Evolutionary conservation across 2,113 vertebrate genomes (phyloP).

Genomic region (Myodes glareolus): DNA sequence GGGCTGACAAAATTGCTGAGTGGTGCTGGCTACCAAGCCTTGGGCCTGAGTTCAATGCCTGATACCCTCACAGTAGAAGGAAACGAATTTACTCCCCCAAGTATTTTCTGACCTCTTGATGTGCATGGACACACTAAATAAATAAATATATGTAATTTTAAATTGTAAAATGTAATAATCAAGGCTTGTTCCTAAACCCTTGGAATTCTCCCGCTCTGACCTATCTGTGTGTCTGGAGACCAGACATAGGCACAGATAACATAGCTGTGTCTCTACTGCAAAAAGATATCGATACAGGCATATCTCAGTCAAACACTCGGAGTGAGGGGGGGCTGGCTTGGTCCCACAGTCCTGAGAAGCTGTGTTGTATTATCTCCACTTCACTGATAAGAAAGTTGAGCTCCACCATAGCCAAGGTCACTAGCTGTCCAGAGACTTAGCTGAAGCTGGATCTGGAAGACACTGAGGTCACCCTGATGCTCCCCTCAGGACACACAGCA

Average conservation of each 20-base stretch:
- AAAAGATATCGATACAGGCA: not conserved
- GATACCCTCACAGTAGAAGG: not conserved
- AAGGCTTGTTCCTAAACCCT: not conserved
- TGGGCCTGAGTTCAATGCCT: not conserved
- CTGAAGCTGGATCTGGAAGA: not conserved
- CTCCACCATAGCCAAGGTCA: not conserved
- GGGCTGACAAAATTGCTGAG: not conserved
- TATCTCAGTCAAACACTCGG: not conserved
- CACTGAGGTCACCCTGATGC: not conserved
- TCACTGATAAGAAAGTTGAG: not conserved
- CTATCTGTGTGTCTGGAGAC: not conserved
- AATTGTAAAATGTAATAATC: not conserved
- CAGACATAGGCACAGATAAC: not conserved
- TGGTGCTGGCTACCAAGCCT: not conserved
- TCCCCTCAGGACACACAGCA: not conserved
- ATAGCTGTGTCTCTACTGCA: not conserved
- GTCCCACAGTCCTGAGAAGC: not conserved
- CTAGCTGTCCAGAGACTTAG: not conserved
- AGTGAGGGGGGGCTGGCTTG: too few relatives aligned
- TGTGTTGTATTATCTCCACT: not conserved
- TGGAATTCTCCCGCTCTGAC: not conserved
- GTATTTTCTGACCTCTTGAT: too few relatives aligned
- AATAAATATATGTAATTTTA: not conserved
- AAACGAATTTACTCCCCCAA: not conserved
- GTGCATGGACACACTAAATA: not conserved